Conservation (phyloP, 2,113 vertebrate genomes). For the Pantherophis guttatus region DNA sequence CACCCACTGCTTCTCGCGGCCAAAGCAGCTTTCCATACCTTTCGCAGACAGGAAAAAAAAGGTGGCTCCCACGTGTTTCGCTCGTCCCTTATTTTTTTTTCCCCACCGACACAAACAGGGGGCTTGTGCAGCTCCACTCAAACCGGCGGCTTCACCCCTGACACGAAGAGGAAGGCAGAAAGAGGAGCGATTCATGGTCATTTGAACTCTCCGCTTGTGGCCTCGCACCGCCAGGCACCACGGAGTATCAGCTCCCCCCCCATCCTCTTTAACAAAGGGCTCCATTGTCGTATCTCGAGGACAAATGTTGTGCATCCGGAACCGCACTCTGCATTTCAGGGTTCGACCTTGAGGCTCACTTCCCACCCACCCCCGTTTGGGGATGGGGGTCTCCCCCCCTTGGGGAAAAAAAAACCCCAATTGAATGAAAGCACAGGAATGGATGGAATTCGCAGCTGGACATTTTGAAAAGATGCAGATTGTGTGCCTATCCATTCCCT, state of each 20-base stretch:
- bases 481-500: not conserved
- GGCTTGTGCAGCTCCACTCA: not conserved
- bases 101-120: not conserved
- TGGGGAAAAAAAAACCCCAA: too few species aligned
- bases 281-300: not conserved
- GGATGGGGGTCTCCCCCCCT: not conserved
- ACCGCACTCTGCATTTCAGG: not conserved
- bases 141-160: constrained; percentile 6
- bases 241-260: not conserved
- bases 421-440: not conserved
- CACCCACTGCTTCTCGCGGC: not conserved
- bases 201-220: not conserved
- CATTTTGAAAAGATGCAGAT: not conserved
- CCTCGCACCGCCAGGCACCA: constrained; percentile 8
- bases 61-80: not conserved
- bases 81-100: not conserved
- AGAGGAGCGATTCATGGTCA: not conserved
- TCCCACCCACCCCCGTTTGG: too few species aligned
- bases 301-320: not conserved
- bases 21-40: not conserved
- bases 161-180: not conserved
- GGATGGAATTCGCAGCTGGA: not conserved
- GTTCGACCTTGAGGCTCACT: too few species aligned
- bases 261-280: not conserved
- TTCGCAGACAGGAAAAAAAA: constrained; percentile 18